Evolutionary conservation across 2,113 vertebrate species (phyloP).

Genomic region (Hymenochirus boettgeri): DNA sequence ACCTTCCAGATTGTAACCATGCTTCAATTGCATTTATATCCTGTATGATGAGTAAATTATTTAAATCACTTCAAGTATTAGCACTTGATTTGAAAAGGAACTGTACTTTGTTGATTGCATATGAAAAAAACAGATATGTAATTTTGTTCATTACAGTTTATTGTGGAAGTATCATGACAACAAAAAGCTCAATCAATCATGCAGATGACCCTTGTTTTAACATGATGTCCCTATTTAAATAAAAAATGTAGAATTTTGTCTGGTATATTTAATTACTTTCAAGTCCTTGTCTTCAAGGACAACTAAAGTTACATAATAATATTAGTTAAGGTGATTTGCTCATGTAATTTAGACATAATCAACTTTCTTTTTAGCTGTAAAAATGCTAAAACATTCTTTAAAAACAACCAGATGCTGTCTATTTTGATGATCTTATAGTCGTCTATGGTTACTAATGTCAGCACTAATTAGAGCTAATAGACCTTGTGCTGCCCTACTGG

Average conservation of each 20-base stretch:
- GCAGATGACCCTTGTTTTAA: slow-evolving; percentile 21
- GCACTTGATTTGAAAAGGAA: slow-evolving; percentile 29
- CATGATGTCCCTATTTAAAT: not conserved
- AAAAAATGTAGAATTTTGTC: not conserved
- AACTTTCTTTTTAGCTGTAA: too few species aligned
- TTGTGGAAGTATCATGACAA: slow-evolving; percentile 16
- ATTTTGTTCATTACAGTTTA: slow-evolving; percentile 29
- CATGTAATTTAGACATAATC: too few species aligned
- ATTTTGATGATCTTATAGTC: too few species aligned
- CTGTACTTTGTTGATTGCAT: slow-evolving; percentile 33
- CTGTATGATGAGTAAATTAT: slow-evolving; percentile 27
- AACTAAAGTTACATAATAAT: too few species aligned
- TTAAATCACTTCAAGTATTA: slow-evolving; percentile 24
- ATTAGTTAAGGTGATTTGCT: too few species aligned
- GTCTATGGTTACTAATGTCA: too few species aligned
- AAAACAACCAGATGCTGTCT: too few species aligned
- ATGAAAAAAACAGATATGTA: slow-evolving; percentile 33
- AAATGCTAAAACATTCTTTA: too few species aligned
- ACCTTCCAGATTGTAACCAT: slow-evolving; percentile 20
- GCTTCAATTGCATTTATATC: slow-evolving; percentile 13
- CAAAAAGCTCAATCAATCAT: slow-evolving; percentile 28
- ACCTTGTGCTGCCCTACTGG: too few species aligned
- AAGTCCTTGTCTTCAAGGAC: too few species aligned
- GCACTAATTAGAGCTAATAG: too few species aligned
- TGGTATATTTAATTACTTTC: too few species aligned